phyloP scores from a whole-genome alignment of 2,113 vertebrate genomes.

The Gopherus flavomarginatus region DNA sequence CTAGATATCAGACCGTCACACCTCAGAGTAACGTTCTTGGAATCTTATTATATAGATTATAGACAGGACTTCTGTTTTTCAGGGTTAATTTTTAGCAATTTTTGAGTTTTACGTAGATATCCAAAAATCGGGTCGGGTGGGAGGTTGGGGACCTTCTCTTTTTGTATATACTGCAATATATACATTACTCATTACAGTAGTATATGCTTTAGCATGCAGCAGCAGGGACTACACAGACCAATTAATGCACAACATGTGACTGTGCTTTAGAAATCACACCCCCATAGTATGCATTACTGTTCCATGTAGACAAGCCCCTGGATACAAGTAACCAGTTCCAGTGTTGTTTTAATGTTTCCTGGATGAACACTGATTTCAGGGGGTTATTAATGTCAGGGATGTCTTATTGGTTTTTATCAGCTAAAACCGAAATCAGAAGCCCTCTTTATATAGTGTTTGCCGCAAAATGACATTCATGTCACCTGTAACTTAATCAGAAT shows the following conservation, averaged over 20 bases:
- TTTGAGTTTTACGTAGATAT: not conserved
- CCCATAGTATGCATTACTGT: not conserved
- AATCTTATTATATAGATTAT: not conserved
- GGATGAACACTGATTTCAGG: not conserved
- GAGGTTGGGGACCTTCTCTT: not conserved
- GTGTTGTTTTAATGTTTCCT: not conserved
- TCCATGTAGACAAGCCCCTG: not conserved
- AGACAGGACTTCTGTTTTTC: not conserved
- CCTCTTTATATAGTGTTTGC: not conserved
- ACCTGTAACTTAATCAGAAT: not conserved
- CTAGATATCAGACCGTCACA: not conserved
- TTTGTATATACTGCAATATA: not conserved
- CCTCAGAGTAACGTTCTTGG: not conserved
- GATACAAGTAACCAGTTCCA: not conserved
- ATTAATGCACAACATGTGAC: not conserved
- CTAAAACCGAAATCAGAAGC: not conserved
- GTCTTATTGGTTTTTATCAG: fast-evolving
- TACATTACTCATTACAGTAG: not conserved
- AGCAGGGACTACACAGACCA: not conserved
- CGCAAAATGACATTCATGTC: not conserved
- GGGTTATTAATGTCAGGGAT: not conserved
- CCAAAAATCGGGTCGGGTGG: not conserved
- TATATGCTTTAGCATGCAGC: not conserved
- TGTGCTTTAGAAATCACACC: not conserved
- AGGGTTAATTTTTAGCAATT: not conserved